Evolutionary conservation across 2,113 vertebrate genomes (phyloP).

Genomic region (Leucopternis melanops): DNA sequence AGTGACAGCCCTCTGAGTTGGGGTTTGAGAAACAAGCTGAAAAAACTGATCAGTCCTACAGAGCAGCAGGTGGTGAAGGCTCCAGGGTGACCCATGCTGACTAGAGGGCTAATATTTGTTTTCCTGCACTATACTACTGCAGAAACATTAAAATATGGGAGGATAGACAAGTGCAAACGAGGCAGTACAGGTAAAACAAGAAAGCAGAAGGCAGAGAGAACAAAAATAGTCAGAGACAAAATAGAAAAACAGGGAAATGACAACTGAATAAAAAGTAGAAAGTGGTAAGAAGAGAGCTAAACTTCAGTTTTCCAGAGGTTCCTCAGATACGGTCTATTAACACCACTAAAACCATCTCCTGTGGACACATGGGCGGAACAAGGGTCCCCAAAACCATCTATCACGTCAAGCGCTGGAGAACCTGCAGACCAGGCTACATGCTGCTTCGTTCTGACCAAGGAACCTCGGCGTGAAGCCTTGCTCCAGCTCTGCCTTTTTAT

Average conservation of each 20-base stretch:
- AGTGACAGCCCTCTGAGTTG: background rate
- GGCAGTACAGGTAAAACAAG: background rate
- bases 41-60: background rate
- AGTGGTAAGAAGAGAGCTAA: background rate
- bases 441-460: rapidly evolving
- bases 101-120: background rate
- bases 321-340: background rate
- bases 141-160: background rate
- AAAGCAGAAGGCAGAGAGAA: background rate
- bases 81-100: background rate
- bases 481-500: background rate
- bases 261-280: background rate
- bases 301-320: background rate
- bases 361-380: background rate
- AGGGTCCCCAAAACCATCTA: background rate
- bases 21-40: background rate
- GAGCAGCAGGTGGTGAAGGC: background rate
- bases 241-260: background rate
- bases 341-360: background rate
- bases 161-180: background rate
- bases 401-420: background rate
- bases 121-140: background rate
- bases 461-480: background rate
- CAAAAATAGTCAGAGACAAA: background rate
- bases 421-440: background rate